Evolutionary conservation across 2,113 vertebrate genomes (phyloP), one percentile per base, ranked within the genome.

Genomic region (Gallinago paraguaiae): DNA sequence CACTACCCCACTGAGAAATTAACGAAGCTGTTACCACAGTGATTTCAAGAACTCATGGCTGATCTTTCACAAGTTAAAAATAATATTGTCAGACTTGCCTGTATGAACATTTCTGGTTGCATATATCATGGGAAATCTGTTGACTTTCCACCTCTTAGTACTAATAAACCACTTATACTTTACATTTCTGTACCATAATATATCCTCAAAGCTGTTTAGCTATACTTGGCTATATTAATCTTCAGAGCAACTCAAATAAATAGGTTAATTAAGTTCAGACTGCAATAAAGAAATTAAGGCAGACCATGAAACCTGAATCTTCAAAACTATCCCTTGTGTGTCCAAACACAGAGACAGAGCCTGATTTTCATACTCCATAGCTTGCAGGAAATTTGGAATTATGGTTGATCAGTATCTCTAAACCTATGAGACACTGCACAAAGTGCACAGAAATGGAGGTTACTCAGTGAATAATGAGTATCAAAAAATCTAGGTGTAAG

Each of bases 31-130:
- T 96, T 96, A 96, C 81, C 83, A 93, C 92, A 96, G 88, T 80
- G 86, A 96, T 95, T 95, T 80, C 74, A 60, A 82, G 81, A 96
- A 95, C 72, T 95, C 88, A 61, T 4, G 61, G 77, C 7, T 82
- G 70, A 93, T 92, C 94, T 95, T 90, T 67, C 93, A 77, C 95
- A 89, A 96, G 95, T 94, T 91, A 95, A 94, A 97, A 96, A 96
- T 93, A 97, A 91, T 92, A 95, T 88, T 92, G 88, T 53, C 88
- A 95, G 96, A 92, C 92, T 93, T 28, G 92, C 95, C 74, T 48
- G 50, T 23, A 89, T 69, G 81, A 90, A 95, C 81, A 41, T 82
- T 96, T 92, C 74, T 95, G 54, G 84, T 85, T 95, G 90, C 82
- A 87, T 79, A 61, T 24, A 54, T 57, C 92, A 89, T 59, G 31